Conservation (phyloP, 2,888 invertebrate species). For the Trichogramma evanescens region DNA sequence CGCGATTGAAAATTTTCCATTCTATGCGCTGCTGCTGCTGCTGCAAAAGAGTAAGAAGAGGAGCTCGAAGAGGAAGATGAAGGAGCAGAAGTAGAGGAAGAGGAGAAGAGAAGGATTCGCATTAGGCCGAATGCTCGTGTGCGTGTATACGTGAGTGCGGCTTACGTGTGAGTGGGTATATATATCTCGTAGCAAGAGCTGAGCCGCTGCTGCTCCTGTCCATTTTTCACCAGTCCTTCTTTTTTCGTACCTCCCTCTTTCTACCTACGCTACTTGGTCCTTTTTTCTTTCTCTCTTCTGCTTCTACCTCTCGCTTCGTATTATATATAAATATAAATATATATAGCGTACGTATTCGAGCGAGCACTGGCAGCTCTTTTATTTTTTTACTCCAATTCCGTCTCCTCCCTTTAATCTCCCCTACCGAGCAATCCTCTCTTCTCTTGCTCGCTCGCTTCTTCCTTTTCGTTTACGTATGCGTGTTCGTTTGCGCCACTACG, state of each 20-base stretch:
- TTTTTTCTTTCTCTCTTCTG: constrained; percentile 32
- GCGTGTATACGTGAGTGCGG: too few relatives aligned
- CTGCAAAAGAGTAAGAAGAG: constrained; percentile 1
- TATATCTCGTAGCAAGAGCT: too few relatives aligned
- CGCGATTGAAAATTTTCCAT: not conserved
- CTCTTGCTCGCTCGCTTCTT: constrained; percentile 6
- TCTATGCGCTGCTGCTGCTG: not conserved
- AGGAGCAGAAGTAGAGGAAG: constrained; percentile 23
- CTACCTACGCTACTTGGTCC: constrained; percentile 19
- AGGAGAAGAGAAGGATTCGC: constrained; percentile 38
- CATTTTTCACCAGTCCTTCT: constrained; percentile 41
- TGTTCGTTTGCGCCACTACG: not conserved
- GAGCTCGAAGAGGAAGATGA: not conserved
- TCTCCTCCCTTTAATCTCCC: constrained; percentile 20
- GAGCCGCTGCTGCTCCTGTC: constrained; percentile 25
- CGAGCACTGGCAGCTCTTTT: too few relatives aligned
- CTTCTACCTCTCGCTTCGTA: constrained; percentile 11
- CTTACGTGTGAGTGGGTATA: too few relatives aligned
- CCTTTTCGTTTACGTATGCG: not conserved
- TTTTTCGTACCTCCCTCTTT: constrained; percentile 20
- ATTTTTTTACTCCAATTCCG: constrained; percentile 13
- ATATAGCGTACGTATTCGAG: too few relatives aligned
- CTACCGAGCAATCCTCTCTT: constrained; percentile 4
- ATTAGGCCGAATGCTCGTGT: constrained; percentile 29
- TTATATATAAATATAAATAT: too few relatives aligned